Base-by-base conservation (phyloP, 2,113 vertebrate species). In the Neotragus moschatus region DNA sequence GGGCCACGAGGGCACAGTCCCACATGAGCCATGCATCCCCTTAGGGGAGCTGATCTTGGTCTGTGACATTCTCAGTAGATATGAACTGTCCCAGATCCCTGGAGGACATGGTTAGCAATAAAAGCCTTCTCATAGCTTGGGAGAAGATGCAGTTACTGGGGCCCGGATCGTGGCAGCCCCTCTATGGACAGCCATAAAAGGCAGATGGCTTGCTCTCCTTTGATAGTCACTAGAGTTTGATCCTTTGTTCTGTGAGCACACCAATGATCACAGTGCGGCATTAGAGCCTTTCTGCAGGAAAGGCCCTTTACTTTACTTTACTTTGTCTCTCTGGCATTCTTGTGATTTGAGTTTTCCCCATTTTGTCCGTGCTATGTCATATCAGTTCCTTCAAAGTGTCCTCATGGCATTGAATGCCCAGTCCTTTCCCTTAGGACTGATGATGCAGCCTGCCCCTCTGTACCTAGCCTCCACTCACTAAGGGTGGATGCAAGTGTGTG, bases 141-240 rank as follows among this genome's bases (percentile, higher is more conserved):
- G 30, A 63, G 60, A 15, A 63, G 60, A 33, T 33, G 60, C 30
- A 63, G 60, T 7, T 28, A 33, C 60, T 16, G 30, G 30, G 30
- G 30, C 60, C 0, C 0, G 33, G 14, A 63, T 4, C 33, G 60
- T 0, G 0, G 60, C 30, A 33, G 14, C 60, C 3, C 60, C 6
- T 16, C 60, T 33, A 30, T 33, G 28, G 60, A 61, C 5, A 61
- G 6, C 28, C 60, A 33, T 7, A 61, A 61, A 33, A 33, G 60
- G 14, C 28, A 61, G 28, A 33, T 33, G 14, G 28, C 60, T 61
- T 61, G 14, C 60, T 61, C 6, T 61, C 6, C 30, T 61, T 33
- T 33, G 60, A 30, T 61, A 7, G 28, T 61, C 61, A 17, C 61
- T n/a, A n/a, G 61, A 15, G 30, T 63, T 15, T 1, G 0, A n/a